Conservation (phyloP, 2,113 vertebrate species). For the Chroicocephalus ridibundus region DNA sequence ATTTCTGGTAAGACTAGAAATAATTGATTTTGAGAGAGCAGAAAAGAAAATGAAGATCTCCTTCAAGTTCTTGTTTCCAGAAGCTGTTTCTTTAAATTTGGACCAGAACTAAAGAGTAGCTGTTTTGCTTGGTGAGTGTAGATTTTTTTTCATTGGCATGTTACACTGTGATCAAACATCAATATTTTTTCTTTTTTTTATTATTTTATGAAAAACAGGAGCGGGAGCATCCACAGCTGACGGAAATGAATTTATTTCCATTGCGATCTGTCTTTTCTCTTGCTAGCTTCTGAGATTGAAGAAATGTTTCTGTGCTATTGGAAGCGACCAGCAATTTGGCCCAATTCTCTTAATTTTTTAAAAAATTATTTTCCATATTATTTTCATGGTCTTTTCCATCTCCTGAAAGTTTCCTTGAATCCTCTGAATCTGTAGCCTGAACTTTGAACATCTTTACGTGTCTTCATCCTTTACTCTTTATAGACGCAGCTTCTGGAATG, state of each 20-base stretch:
- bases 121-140: not conserved
- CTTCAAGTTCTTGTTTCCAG: not conserved
- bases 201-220: not conserved
- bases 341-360: not conserved
- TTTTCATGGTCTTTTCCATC: not conserved
- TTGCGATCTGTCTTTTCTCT: not conserved
- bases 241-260: not conserved
- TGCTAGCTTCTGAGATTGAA: not conserved
- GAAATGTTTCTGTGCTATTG: not conserved
- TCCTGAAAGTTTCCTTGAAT: not conserved
- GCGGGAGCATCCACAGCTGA: not conserved
- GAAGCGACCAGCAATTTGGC: not conserved
- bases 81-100: not conserved
- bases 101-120: not conserved
- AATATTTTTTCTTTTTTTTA: not conserved
- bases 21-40: not conserved
- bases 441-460: not conserved
- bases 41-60: not conserved
- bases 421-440: not conserved
- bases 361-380: not conserved
- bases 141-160: not conserved
- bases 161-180: not conserved
- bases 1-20: not conserved
- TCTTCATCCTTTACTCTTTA: not conserved
- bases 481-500: not conserved